Evolutionary conservation across 2,888 invertebrate genomes (phyloP).

Genomic region (Laothoe populi): DNA sequence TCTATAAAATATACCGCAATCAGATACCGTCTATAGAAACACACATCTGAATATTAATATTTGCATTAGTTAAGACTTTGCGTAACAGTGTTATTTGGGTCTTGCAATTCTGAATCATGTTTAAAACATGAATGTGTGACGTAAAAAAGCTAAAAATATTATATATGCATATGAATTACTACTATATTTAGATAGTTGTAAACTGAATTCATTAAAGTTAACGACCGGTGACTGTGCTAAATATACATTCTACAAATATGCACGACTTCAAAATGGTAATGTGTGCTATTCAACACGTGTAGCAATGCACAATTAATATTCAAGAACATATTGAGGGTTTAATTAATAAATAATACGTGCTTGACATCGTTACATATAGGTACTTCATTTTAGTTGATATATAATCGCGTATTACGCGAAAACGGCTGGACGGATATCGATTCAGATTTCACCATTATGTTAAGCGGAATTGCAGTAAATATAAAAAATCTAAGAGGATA

Average conservation of each 20-base stretch:
- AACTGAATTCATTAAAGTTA: constrained; percentile 5
- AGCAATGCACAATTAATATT: constrained; percentile 3
- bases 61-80: background rate
- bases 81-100: background rate
- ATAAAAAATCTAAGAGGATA: too few species aligned
- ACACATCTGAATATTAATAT: background rate
- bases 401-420: too few species aligned
- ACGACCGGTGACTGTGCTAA: constrained; percentile 6
- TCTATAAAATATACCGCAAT: too few species aligned
- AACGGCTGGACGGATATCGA: too few species aligned
- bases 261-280: constrained; percentile 26
- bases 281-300: constrained; percentile 34
- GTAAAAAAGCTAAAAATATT: background rate
- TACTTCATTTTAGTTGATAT: background rate
- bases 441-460: too few species aligned
- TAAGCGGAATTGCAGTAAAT: too few species aligned
- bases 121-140: background rate
- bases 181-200: background rate
- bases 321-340: background rate
- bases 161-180: background rate
- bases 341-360: constrained; percentile 16
- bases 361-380: background rate
- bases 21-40: too few species aligned
- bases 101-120: background rate
- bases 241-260: background rate